Evolutionary conservation across 2,888 invertebrate genomes (phyloP), one percentile per base, ranked within the genome.

Genomic region (Papilio demoleus): DNA sequence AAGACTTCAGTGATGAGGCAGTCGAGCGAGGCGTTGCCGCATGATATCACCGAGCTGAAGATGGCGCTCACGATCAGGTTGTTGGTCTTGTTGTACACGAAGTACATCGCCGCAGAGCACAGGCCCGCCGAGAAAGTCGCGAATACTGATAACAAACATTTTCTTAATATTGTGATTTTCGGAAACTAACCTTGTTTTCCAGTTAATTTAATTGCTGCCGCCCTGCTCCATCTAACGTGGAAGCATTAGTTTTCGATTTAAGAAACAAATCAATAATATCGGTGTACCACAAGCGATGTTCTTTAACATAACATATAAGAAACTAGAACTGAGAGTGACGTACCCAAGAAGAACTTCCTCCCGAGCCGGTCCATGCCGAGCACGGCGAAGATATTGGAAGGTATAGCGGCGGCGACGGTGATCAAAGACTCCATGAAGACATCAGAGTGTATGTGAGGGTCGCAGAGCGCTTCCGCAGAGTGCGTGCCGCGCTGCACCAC

Each of bases 1-100:
- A 98, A 98, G 71, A 98, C 96, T 93, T 98, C 98, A 27, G 97
- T 97, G 81, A 97, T 97, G 76, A 98, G 94, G 83, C 98, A 98
- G 92, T 98, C 98, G 72, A 98, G 93, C 4, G 98, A 97, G 65
- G 97, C 97, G 88, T 97, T 97, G 73, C 97, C 97, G 85, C 97
- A 97, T 68, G 97, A 97, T 76, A 97, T 97, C 69, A 97, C 97
- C 63, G 97, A 96, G 83, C 97, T 97, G 90, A 97, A 97, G 79
- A 97, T 94, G 68, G 97, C 97, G 79, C 97, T 96, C 58, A 97
- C 97, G 67, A 96, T 94, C 74, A 97, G 93, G 88, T 97, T 97
- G 85, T 97, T 96, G 56, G 94, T 93, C 86, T 97, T 97, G 90
- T 95, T 97, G 88, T 95, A 95, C 69, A 97, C 97, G 81, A 96